phyloP scores from a whole-genome alignment of 2,888 invertebrate genomes.

The Atrina japonica region DNA sequence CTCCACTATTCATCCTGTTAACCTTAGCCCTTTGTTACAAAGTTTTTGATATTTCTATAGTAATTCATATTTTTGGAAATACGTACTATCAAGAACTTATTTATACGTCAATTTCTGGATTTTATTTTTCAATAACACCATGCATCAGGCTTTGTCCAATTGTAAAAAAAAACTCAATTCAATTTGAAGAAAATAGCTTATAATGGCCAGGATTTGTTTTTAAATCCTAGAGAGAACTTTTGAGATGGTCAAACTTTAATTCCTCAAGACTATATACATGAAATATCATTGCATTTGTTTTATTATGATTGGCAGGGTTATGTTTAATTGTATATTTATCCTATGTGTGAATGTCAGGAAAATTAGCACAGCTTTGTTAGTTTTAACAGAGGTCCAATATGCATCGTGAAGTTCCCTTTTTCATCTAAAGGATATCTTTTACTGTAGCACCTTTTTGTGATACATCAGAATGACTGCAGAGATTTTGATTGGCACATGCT shows the following conservation, averaged over 20 bases:
- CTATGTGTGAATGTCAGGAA: slow-evolving; percentile 10
- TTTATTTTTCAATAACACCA: slow-evolving; percentile 9
- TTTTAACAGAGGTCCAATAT: slow-evolving; percentile 10
- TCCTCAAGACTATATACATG: neutral
- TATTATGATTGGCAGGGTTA: neutral
- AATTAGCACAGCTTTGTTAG: slow-evolving; percentile 7
- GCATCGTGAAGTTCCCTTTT: slow-evolving; percentile 1
- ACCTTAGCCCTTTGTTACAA: slow-evolving; percentile 22
- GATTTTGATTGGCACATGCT: slow-evolving; percentile 29
- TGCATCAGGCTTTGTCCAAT: neutral
- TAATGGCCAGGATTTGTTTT: slow-evolving; percentile 22
- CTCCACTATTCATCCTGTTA: neutral
- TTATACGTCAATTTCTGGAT: slow-evolving; percentile 1
- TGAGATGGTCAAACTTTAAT: slow-evolving; percentile 10
- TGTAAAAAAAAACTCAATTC: neutral
- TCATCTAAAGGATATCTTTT: neutral
- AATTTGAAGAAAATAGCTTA: slow-evolving; percentile 1
- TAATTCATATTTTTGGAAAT: slow-evolving; percentile 10
- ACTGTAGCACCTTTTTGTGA: slow-evolving; percentile 1
- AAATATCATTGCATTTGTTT: neutral
- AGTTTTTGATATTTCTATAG: slow-evolving; percentile 7
- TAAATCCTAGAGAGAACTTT: slow-evolving; percentile 29
- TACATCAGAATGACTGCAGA: neutral
- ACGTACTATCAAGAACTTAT: slow-evolving; percentile 7
- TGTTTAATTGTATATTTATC: neutral